A percentile compares a stretch with the other conserved stretches of the same genome.
These are phyloP conservation scores for Craseonycteris thonglongyai DNA, from an alignment of 2,113 vertebrate genomes.

Conservation along the genomic window DNA sequence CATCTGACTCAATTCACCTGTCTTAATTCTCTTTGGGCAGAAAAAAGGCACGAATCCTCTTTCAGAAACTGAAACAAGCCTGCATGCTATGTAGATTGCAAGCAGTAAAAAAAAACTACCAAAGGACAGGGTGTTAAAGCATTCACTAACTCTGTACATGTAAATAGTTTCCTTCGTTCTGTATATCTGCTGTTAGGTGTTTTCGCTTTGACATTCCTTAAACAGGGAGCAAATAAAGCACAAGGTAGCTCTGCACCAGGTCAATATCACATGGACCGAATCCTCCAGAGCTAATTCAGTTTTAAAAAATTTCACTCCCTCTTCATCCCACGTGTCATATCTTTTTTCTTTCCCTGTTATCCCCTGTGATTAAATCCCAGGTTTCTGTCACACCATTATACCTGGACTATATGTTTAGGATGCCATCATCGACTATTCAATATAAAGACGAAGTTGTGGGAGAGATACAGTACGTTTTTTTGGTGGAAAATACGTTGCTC, in stretches of 20 bases:
- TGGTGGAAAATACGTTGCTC: background rate
- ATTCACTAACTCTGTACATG: background rate
- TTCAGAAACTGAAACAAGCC: background rate
- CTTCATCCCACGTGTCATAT: background rate
- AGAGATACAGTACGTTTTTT: background rate
- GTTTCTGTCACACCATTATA: background rate
- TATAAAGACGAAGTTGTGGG: background rate
- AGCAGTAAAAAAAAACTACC: background rate
- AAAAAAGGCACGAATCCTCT: background rate
- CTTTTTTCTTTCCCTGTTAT: background rate
- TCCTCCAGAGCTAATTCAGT: background rate
- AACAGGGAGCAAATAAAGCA: background rate
- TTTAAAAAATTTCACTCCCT: background rate
- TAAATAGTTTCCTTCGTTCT: background rate
- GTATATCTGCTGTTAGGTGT: background rate
- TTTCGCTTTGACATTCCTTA: background rate
- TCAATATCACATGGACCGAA: background rate
- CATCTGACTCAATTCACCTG: background rate
- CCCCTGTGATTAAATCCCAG: background rate
- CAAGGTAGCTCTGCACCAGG: background rate
- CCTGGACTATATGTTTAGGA: background rate
- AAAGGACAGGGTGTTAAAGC: background rate
- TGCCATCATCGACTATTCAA: background rate
- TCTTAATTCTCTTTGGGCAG: background rate
- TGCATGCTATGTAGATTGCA: background rate